Conservation (phyloP, 1,140 invertebrate species). For the Cryptotermes secundus region DNA sequence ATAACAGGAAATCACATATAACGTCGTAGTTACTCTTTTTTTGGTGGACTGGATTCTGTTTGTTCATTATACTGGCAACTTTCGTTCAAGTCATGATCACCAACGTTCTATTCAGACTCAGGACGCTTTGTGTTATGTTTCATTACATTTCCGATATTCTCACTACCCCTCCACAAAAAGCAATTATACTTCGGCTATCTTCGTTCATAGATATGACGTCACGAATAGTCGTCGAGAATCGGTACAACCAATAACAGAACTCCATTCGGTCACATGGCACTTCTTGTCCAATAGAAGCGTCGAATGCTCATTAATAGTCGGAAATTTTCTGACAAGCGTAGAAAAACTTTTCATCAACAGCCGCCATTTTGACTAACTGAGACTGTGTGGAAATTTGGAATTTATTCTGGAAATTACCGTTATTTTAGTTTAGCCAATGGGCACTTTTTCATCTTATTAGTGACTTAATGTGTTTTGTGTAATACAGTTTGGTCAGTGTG, state of each 20-base stretch:
- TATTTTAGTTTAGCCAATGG: conserved; percentile 56
- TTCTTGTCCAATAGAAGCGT: conserved; percentile 54
- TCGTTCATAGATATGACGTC: conserved; percentile 41
- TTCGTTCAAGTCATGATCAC: background rate
- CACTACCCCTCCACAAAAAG: conserved; percentile 38
- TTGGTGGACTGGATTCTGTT: background rate
- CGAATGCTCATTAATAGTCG: conserved; percentile 61
- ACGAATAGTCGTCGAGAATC: conserved; percentile 37
- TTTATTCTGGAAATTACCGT: conserved; percentile 62
- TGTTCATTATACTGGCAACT: background rate
- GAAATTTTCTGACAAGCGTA: conserved; percentile 87
- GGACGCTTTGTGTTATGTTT: background rate
- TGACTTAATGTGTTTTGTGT: conserved; percentile 43
- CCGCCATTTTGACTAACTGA: conserved; percentile 83
- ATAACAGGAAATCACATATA: background rate
- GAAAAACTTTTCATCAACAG: conserved; percentile 90
- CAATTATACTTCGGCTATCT: conserved; percentile 42
- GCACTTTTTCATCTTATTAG: conserved; percentile 43
- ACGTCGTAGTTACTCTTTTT: background rate
- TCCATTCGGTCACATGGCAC: conserved; percentile 54
- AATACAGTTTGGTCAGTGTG: conserved; percentile 44
- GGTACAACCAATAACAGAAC: conserved; percentile 39
- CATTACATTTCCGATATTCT: conserved; percentile 28
- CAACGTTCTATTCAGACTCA: background rate
- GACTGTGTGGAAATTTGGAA: conserved; percentile 68